phyloP scores from a whole-genome alignment of 2,113 vertebrate species.

The Herpailurus yagouaroundi region DNA sequence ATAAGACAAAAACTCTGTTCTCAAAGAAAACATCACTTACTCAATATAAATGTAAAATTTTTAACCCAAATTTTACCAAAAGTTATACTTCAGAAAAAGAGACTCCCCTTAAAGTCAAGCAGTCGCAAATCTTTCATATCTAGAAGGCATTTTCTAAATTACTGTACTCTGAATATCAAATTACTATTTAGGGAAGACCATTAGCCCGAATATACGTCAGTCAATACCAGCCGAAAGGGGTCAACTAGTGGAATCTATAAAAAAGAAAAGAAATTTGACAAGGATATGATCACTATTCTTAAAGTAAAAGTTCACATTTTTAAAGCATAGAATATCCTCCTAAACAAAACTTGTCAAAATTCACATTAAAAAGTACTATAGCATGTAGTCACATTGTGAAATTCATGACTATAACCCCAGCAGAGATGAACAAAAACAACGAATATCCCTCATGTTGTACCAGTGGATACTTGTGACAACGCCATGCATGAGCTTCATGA shows the following conservation, averaged over 20 bases:
- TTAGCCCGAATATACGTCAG: neutral
- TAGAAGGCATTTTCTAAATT: conserved; percentile 23
- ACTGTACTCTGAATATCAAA: neutral
- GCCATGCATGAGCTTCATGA: neutral
- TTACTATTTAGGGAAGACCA: neutral
- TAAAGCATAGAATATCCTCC: neutral
- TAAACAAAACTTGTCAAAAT: neutral
- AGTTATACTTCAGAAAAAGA: neutral
- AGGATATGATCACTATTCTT: neutral
- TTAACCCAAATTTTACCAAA: neutral
- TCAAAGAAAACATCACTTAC: neutral
- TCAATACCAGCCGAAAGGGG: neutral
- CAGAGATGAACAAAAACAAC: neutral
- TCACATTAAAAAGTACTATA: neutral
- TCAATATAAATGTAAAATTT: neutral
- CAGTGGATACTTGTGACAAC: neutral
- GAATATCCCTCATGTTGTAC: neutral
- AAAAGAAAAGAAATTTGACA: neutral
- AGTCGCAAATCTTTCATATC: neutral
- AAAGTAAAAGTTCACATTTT: neutral
- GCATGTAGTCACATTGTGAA: neutral
- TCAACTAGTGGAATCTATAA: neutral
- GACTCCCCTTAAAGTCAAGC: neutral
- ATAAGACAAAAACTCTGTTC: neutral
- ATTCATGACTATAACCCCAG: neutral